Conservation (phyloP, 2,797 vertebrate genomes). For the Ispidina lecontei region DNA sequence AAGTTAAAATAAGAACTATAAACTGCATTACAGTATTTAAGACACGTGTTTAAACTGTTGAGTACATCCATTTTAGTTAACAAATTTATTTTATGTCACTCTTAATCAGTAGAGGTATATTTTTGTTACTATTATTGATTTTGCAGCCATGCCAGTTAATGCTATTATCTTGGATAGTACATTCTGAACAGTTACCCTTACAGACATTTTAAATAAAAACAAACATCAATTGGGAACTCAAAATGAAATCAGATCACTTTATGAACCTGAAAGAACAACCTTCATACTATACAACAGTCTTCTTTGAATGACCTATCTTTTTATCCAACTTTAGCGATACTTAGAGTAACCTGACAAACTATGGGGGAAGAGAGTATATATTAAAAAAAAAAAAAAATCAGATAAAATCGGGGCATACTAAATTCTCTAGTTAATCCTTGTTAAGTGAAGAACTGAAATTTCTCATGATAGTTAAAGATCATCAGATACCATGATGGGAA, state of each 20-base stretch:
- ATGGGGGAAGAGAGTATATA: neutral
- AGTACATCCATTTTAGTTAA: constrained; percentile 70
- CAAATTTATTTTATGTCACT: constrained; percentile 76
- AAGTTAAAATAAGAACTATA: constrained; percentile 50
- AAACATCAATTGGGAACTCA: constrained; percentile 69
- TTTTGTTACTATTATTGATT: constrained; percentile 78
- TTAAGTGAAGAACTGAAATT: constrained; percentile 21
- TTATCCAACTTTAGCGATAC: constrained; percentile 12
- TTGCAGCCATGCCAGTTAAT: constrained; percentile 76
- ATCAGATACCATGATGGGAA: neutral
- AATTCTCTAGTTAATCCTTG: neutral
- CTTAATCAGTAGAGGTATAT: constrained; percentile 73
- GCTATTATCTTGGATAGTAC: constrained; percentile 69
- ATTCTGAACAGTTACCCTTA: constrained; percentile 70
- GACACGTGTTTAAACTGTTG: constrained; percentile 54
- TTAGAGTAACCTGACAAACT: constrained; percentile 1
- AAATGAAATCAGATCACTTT: constrained; percentile 75
- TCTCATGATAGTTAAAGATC: neutral
- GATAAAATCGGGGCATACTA: neutral
- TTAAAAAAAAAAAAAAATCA: neutral
- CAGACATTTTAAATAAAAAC: constrained; percentile 80
- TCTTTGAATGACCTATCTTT: constrained; percentile 51
- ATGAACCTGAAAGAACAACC: constrained; percentile 62
- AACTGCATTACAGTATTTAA: constrained; percentile 37
- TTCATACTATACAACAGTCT: constrained; percentile 4